A percentile compares a stretch with the other conserved stretches of the same genome.
These are phyloP conservation scores for Masticophis lateralis DNA, from an alignment of 2,797 vertebrate genomes.

Conservation along the genomic window DNA sequence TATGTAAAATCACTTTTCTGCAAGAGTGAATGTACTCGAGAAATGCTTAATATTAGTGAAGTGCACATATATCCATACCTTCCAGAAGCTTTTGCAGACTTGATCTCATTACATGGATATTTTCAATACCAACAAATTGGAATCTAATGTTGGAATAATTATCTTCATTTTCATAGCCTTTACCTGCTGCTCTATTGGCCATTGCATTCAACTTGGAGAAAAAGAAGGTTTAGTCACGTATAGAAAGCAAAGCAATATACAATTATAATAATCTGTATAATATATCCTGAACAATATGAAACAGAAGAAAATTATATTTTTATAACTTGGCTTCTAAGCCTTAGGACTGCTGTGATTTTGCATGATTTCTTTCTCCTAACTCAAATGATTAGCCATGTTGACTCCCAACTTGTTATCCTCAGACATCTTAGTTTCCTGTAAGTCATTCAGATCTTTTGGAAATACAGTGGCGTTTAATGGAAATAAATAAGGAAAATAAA, in stretches of 20 bases:
- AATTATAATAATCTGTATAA: not conserved
- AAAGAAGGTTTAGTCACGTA: slow-evolving; percentile 1
- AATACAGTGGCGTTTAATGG: not conserved
- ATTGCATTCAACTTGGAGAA: slow-evolving; percentile 87
- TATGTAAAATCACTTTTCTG: not conserved
- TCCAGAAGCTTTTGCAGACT: slow-evolving; percentile 95
- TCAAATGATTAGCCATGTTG: not conserved
- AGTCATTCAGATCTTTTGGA: not conserved
- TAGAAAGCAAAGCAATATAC: not conserved
- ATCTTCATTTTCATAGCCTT: slow-evolving; percentile 98
- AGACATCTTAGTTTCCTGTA: not conserved
- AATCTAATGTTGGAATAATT: slow-evolving; percentile 99
- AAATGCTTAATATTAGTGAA: not conserved
- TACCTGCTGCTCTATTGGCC: slow-evolving; percentile 97
- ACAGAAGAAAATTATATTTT: not conserved
- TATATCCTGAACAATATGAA: not conserved
- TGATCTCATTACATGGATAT: slow-evolving; percentile 96
- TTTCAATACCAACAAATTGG: slow-evolving; percentile 98
- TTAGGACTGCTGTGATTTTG: not conserved
- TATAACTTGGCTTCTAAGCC: not conserved
- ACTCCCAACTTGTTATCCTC: not conserved
- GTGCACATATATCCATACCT: slow-evolving; percentile 75
- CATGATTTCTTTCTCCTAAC: not conserved
- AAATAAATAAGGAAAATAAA: not conserved
- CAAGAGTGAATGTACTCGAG: not conserved